Percentiles rank a stretch among this genome's conserved stretches.
Evolutionary conservation across 2,113 vertebrate genomes (phyloP).

Genomic region (Propithecus coquereli): DNA sequence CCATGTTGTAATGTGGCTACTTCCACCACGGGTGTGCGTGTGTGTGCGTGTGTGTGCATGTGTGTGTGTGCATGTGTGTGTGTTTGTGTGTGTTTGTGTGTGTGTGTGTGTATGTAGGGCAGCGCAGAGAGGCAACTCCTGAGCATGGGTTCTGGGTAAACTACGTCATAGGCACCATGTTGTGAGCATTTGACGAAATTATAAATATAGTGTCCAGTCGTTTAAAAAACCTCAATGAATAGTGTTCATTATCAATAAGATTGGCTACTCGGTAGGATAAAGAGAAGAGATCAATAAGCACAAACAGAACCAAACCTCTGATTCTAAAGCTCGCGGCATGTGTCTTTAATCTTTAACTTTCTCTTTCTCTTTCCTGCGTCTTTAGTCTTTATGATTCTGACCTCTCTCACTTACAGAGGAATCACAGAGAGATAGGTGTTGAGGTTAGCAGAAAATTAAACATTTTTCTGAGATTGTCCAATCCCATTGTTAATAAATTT

Average conservation of each 20-base stretch:
- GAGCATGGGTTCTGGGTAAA: no score
- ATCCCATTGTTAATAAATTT: neutral
- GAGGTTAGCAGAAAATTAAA: neutral
- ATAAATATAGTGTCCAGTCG: no score
- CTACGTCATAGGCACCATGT: rapidly evolving
- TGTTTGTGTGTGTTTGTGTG: neutral
- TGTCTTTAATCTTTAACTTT: neutral
- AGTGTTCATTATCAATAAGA: neutral
- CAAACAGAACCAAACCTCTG: neutral
- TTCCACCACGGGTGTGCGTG: rapidly evolving
- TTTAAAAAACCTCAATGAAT: neutral
- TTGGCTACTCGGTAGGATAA: neutral
- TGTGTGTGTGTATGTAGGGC: no score
- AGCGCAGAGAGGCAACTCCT: neutral
- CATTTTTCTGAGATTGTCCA: neutral
- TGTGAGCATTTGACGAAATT: neutral
- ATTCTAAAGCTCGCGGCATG: neutral
- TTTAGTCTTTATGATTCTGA: neutral
- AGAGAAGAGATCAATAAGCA: neutral
- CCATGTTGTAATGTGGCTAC: rapidly evolving
- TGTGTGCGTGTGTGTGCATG: neutral
- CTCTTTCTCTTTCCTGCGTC: neutral
- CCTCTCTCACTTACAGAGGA: neutral
- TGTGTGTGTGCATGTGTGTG: neutral
- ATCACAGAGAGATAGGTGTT: neutral